Evolutionary conservation across 2,888 invertebrate genomes (phyloP), one percentile per base, ranked within the genome.

Genomic region (Aspidiotus destructor): DNA sequence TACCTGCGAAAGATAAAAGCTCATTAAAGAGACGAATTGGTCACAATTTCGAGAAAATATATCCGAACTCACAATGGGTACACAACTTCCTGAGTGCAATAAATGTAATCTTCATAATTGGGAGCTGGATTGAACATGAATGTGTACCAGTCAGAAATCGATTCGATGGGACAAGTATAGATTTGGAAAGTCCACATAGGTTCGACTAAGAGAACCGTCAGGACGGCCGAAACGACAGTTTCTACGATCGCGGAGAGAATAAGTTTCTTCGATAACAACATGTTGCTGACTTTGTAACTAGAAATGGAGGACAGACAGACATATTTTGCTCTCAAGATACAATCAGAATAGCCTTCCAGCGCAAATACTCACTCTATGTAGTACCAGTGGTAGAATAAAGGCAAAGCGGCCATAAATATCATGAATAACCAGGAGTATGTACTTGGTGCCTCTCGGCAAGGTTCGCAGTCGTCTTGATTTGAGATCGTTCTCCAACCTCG

Each of bases 21-120:
- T 17, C n/a, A 55, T 55, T 48, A 13, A 5, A 16, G 7, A 57
- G 13, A 16, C 16, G 15, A 57, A 11, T 16, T 10, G 2, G 41
- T 41, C 6, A 48, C 6, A 13, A 48, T 48, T 11, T 48, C 40
- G 67, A 57, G 44, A 68, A 63, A 42, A 53, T 53, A 44, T 52
- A 61, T 28, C 28, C n/a, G 40, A 72, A 83, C 87, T 84, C 83
- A 97, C 92, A 98, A 79, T 58, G 98, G 98, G 81, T 94, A 98
- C 0, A 97, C 96, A 69, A 96, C 94, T 80, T 99, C 98, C 76
- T 98, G 95, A 0, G 97, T 95, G 78, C 98, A 99, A 78, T 94
- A 88, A 67, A 97, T 78, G 16, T 87, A 88, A 71, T 86, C 84
- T 70, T 89, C 88, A 79, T 94, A 97, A 78, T 94, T 89, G 0